Evolutionary conservation across 2,888 invertebrate species (phyloP).

Genomic region (Crioceris asparagi): DNA sequence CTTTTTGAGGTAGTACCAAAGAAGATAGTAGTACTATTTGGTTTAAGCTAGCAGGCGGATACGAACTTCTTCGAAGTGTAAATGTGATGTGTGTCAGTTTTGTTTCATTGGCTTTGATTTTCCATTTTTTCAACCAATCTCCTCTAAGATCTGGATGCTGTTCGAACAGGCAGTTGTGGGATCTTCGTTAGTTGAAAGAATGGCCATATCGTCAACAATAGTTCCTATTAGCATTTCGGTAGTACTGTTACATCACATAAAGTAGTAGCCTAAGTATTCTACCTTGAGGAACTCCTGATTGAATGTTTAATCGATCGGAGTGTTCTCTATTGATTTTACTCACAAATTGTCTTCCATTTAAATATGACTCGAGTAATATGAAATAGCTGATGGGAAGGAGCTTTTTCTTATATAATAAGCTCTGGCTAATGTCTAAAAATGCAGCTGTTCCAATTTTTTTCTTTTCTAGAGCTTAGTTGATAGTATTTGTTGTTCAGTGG

Average conservation of each 20-base stretch:
- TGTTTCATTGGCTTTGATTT: background rate
- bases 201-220: background rate
- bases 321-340: background rate
- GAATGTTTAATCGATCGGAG: background rate
- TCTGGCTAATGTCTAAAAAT: conserved; percentile 3
- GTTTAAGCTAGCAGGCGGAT: background rate
- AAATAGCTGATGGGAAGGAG: background rate
- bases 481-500: background rate
- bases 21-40: no score
- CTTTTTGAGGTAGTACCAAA: background rate
- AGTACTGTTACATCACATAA: background rate
- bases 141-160: background rate
- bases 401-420: conserved; percentile 3
- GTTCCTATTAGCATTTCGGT: background rate
- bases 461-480: no score
- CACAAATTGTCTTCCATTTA: background rate
- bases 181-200: background rate
- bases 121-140: background rate
- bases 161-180: background rate
- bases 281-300: background rate
- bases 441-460: background rate
- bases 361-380: conserved; percentile 1
- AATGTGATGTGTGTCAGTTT: conserved; percentile 1
- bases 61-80: background rate
- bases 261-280: background rate